Conservation (phyloP, 2,888 invertebrate genomes). For the Theretra japonica region DNA sequence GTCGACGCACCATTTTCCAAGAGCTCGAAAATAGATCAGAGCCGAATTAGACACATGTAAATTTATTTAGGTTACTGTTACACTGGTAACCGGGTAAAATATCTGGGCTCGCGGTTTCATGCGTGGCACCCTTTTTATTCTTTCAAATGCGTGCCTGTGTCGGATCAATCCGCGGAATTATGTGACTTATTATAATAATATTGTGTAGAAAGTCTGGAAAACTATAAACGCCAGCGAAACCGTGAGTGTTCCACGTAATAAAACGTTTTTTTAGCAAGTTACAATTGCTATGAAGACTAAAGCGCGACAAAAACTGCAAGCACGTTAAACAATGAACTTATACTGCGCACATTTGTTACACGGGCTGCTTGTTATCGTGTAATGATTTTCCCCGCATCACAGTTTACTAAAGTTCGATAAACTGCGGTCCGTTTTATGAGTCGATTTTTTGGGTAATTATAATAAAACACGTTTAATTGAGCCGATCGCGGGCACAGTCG, state of each 20-base stretch:
- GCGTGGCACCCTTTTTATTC: slow-evolving; percentile 22
- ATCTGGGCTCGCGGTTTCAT: slow-evolving; percentile 44
- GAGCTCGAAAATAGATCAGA: slow-evolving; percentile 58
- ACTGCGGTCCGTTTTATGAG: neutral
- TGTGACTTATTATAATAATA: slow-evolving; percentile 8
- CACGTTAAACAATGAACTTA: slow-evolving; percentile 71
- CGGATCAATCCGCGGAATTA: neutral
- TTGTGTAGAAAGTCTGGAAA: slow-evolving; percentile 18
- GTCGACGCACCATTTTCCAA: slow-evolving; percentile 59
- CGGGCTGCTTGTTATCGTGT: slow-evolving; percentile 49
- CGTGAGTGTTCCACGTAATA: slow-evolving; percentile 61
- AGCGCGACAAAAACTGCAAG: slow-evolving; percentile 59
- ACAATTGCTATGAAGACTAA: slow-evolving; percentile 61
- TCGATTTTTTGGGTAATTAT: slow-evolving; percentile 15
- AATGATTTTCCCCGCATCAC: neutral
- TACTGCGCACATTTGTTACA: slow-evolving; percentile 50
- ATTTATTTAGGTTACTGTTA: slow-evolving; percentile 69
- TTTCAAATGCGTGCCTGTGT: slow-evolving; percentile 12
- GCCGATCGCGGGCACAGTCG: slow-evolving; percentile 14
- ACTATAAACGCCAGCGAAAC: slow-evolving; percentile 59
- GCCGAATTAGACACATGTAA: slow-evolving; percentile 62
- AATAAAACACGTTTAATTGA: slow-evolving; percentile 16
- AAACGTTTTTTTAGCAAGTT: slow-evolving; percentile 48
- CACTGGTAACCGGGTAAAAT: slow-evolving; percentile 60
- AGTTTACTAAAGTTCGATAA: neutral